These are phyloP conservation scores for Otolemur crassicaudatus DNA, from an alignment of 2,797 vertebrate species.

Conservation along the genomic window DNA sequence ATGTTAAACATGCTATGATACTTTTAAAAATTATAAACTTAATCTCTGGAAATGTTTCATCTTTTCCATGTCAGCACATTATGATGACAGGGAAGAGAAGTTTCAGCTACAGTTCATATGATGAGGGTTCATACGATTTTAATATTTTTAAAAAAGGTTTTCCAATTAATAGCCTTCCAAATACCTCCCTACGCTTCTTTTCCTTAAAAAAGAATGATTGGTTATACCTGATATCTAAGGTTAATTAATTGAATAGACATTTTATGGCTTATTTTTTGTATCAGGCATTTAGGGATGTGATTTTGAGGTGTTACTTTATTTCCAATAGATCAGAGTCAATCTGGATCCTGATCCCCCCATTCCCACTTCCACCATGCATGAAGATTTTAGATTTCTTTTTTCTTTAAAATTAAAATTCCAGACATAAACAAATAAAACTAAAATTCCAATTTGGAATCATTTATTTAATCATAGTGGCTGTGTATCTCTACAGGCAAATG, in stretches of 20 bases:
- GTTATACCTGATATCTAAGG: slow-evolving; percentile 30
- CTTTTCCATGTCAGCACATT: not conserved
- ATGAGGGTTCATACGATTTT: not conserved
- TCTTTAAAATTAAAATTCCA: slow-evolving; percentile 15
- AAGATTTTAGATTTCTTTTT: not conserved
- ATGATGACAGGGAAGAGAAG: not conserved
- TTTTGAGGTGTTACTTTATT: not conserved
- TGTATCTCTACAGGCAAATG: not conserved
- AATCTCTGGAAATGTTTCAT: slow-evolving; percentile 28
- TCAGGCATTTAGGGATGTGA: slow-evolving; percentile 20
- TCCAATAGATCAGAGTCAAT: not conserved
- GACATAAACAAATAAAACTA: no score
- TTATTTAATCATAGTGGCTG: not conserved
- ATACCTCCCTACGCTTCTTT: slow-evolving; percentile 36
- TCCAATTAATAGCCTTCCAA: slow-evolving; percentile 37
- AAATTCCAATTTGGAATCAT: not conserved
- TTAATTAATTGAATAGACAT: not conserved
- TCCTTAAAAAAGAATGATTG: slow-evolving; percentile 31
- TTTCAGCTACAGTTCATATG: not conserved
- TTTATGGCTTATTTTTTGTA: not conserved
- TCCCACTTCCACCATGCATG: not conserved
- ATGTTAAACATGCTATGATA: not conserved
- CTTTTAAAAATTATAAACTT: not conserved
- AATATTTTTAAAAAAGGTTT: not conserved
- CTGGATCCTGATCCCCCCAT: not conserved